Percentiles rank a stretch among this genome's conserved stretches.
phyloP scores from a whole-genome alignment of 2,797 vertebrate species.

The Enteromius anoplus region DNA sequence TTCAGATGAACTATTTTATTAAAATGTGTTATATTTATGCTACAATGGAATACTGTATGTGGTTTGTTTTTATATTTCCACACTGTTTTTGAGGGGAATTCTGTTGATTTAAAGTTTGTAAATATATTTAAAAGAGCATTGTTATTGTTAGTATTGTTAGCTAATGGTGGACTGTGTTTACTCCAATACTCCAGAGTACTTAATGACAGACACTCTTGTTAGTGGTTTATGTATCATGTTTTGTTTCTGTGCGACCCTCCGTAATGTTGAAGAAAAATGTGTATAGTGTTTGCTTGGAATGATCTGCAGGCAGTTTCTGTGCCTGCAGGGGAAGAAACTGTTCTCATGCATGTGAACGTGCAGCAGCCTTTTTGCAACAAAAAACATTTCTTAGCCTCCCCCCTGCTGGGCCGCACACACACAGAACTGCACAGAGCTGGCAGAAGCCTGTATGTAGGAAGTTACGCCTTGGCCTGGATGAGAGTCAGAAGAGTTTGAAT shows the following conservation, averaged over 20 bases:
- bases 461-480: slow-evolving; percentile 25
- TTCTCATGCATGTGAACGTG: slow-evolving; percentile 12
- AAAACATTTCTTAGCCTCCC: not conserved
- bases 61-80: not conserved
- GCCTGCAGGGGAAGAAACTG: slow-evolving; percentile 10
- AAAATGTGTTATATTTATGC: not conserved
- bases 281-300: not conserved
- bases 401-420: slow-evolving; percentile 10
- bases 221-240: not conserved
- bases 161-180: not conserved
- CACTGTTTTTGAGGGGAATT: not conserved
- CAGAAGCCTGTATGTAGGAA: slow-evolving; percentile 33
- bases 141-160: not conserved
- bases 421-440: slow-evolving; percentile 16
- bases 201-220: not conserved
- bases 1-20: not conserved
- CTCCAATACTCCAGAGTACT: not conserved
- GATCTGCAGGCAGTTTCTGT: not conserved
- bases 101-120: not conserved
- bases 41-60: not conserved
- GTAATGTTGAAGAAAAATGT: slow-evolving; percentile 7
- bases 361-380: not conserved
- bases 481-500: slow-evolving; percentile 11
- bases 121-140: not conserved
- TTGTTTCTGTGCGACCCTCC: not conserved